Evolutionary conservation across 2,888 invertebrate genomes (phyloP).

Genomic region (Callyntrura guangdongensis): DNA sequence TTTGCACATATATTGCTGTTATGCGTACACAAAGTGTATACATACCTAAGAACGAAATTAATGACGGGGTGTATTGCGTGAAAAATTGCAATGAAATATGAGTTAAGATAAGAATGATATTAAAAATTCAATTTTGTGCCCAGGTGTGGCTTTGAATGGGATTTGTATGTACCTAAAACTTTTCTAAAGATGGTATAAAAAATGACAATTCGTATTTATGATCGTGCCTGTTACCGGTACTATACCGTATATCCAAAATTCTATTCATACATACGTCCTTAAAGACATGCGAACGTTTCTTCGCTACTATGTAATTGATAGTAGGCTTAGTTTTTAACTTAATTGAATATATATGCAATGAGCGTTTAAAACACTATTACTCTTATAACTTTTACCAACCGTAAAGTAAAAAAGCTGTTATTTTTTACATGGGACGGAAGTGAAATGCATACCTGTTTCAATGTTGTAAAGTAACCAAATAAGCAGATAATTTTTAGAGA

Average conservation of each 20-base stretch:
- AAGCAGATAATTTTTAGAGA: too few relatives aligned
- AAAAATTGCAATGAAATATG: background rate
- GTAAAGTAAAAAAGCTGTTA: too few relatives aligned
- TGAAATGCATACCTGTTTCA: too few relatives aligned
- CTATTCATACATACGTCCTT: too few relatives aligned
- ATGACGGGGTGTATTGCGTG: background rate
- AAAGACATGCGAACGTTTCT: too few relatives aligned
- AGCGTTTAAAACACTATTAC: too few relatives aligned
- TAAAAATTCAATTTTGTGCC: slow-evolving; percentile 45
- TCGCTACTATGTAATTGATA: too few relatives aligned
- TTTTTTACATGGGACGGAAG: too few relatives aligned
- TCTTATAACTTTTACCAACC: too few relatives aligned
- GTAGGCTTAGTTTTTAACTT: too few relatives aligned
- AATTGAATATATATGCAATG: too few relatives aligned
- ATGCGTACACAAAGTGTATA: background rate
- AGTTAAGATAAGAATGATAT: background rate
- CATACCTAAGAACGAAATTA: background rate
- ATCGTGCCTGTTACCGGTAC: background rate
- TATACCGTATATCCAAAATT: background rate
- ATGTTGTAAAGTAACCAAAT: too few relatives aligned
- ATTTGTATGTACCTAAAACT: background rate
- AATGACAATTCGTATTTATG: background rate
- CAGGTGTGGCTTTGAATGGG: slow-evolving; percentile 23
- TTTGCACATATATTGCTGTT: slow-evolving; percentile 22
- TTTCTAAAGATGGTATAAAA: background rate